Evolutionary conservation across 2,113 vertebrate species (phyloP), one percentile per base, ranked within the genome.

Genomic region (Saguinus midas): DNA sequence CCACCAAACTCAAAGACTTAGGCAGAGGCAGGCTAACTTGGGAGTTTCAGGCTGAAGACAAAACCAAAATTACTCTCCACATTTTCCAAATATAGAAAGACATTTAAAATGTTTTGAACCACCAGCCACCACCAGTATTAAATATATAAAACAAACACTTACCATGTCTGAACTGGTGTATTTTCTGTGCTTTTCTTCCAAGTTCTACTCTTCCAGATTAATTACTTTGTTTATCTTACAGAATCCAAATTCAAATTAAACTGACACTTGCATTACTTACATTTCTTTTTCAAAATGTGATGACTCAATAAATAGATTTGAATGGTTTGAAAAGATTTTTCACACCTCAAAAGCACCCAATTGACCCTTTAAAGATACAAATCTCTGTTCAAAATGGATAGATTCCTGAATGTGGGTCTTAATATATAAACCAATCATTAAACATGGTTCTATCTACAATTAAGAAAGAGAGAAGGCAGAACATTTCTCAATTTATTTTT

Each of bases 401-500:
- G 80, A 96, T 94, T 86, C 81, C 83, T 94, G 52, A 96, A 90
- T 90, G 29, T 32, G 21, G 9, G 45, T 96, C 81, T 97, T 61
- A 79, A 81, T 90, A 57, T 94, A 92, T 81, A 95, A 97, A 95
- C 70, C 66, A 78, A 88, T 87, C 90, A 95, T 80, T 97, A 95
- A 96, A 66, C 23, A 27, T 14, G 23, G 37, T n/a, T 88, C 66
- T 86, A 50, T 92, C 75, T 95, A 73, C 95, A 96, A 96, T 91
- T 94, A 83, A 92, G 87, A 90, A 72, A 95, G 87, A 91, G 68
- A 96, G 75, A 94, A 95, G 72, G 45, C 37, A 95, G 72, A 96
- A n/a, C 57, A 57, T 79, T 97, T 94, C 52, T 92, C 94, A 84
- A 96, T 94, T 97, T 97, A 97, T 91, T 97, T 97, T 97, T 97